Evolutionary conservation across 1,140 invertebrate genomes (phyloP), one percentile per base, ranked within the genome.

Genomic region (Tribolium castaneum): DNA sequence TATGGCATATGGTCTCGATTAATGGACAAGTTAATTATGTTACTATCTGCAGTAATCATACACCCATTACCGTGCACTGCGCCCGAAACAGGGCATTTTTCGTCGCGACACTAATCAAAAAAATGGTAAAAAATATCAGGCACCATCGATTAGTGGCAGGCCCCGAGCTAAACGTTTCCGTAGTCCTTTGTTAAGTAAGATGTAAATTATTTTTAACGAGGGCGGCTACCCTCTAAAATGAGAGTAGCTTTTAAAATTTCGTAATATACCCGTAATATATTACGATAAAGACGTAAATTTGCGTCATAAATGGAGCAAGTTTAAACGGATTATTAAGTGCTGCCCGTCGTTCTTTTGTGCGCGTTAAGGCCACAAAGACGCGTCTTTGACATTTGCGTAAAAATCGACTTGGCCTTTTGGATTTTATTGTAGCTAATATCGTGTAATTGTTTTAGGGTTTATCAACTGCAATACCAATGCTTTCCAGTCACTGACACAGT

Each of bases 401-500:
- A 56, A 30, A 62, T 62, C 30, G 14, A 56, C 13, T 10, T 56
- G 52, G 13, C 52, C 22, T 22, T 59, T 45, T 52, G 25, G 59
- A 10, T 35, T n/a, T 12, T 34, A 66, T 66, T 66, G 51, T 66
- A 35, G n/a, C 25, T 51, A 14, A 34, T 72, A 54, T 50, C 52
- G 52, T 34, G 39, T 73, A 73, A 73, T 84, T 84, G 70, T 88
- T 87, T 77, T 84, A 85, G 82, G 87, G 83, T 82, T 87, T 87
- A 75, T 89, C 87, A 81, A 88, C 84, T 79, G 80, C 80, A 80
- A 82, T 77, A 84, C 84, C 56, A 85, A 85, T 75, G 82, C 84
- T 52, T 84, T 84, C 79, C 84, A 84, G 74, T 81, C 82, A 25
- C 75, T 86, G 76, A 81, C 80, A 22, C 84, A 85, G 73, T 81